Evolutionary conservation across 2,797 vertebrate genomes (phyloP), one percentile per base, ranked within the genome.

Genomic region (Fistularia tabacaria): DNA sequence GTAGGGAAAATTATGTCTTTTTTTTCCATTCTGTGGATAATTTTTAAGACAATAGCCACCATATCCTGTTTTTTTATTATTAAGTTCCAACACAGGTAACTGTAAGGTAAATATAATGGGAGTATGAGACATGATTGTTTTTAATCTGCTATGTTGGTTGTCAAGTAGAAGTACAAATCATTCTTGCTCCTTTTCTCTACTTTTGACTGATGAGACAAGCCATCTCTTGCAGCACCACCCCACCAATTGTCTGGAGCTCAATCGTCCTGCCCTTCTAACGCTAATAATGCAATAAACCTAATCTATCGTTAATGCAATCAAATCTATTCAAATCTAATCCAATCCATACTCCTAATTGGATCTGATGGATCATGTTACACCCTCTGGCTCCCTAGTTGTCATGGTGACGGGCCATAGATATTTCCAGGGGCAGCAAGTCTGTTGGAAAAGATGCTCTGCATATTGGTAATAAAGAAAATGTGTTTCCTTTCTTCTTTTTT

Each of bases 311-410:
- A 81, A 86, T 82, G 79, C 75, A 83, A 83, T 83, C 79, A 82
- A 75, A 74, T 78, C 81, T 78, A 81, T 83, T 85, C 77, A 83
- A 81, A 86, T 82, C 73, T 70, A 81, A 85, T 83, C 80, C 69
- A 41, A 70, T 79, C 74, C 71, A 78, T 75, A 49, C 56, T 69
- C 65, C 76, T 85, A 84, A 86, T 83, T 85, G 67, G 82, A 85
- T 82, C 74, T 83, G 77, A 51, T 74, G 69, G 80, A 77, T 86
- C 80, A 76, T 69, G 77, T 83, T 82, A 64, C 79, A 74, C 77
- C 77, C 73, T 77, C 79, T 53, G 67, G 73, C 79, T 69, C 71
- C 61, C 61, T 66, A 45, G 84, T 85, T 85, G 82, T 80, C 82
- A 83, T 83, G 79, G 81, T 65, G 73, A 83, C 66, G 43, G 47